Percentiles rank a stretch among this genome's conserved stretches.
These are phyloP conservation scores for Pseudorectes ferrugineus DNA, from an alignment of 2,113 vertebrate species.

Conservation along the genomic window DNA sequence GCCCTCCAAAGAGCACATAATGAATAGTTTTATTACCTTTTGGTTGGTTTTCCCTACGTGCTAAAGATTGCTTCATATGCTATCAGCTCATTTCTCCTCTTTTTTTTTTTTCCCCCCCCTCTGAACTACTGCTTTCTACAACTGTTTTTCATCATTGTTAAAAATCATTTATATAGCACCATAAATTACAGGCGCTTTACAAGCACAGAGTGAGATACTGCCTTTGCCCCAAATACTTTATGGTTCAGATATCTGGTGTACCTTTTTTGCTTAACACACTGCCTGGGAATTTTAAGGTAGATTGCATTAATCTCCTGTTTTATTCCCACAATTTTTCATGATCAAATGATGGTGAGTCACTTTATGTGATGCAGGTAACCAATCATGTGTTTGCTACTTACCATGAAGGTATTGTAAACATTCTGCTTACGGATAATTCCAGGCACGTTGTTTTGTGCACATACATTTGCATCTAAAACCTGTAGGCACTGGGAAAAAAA, in stretches of 20 bases:
- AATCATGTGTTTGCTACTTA: background rate
- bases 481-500: background rate
- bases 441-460: background rate
- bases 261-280: background rate
- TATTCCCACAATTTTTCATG: background rate
- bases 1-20: too few species aligned
- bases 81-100: background rate
- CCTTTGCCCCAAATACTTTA: background rate
- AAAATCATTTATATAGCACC: background rate
- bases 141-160: slow-evolving; percentile 10
- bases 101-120: background rate
- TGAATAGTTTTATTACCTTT: too few species aligned
- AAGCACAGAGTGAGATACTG: background rate
- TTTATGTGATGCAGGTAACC: background rate
- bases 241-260: background rate
- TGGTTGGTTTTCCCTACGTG: too few species aligned
- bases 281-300: background rate
- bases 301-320: background rate
- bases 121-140: background rate
- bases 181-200: background rate
- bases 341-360: background rate
- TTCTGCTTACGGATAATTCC: background rate
- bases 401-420: background rate
- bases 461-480: background rate
- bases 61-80: background rate